phyloP scores from a whole-genome alignment of 2,113 vertebrate genomes.

The Canis aureus region DNA sequence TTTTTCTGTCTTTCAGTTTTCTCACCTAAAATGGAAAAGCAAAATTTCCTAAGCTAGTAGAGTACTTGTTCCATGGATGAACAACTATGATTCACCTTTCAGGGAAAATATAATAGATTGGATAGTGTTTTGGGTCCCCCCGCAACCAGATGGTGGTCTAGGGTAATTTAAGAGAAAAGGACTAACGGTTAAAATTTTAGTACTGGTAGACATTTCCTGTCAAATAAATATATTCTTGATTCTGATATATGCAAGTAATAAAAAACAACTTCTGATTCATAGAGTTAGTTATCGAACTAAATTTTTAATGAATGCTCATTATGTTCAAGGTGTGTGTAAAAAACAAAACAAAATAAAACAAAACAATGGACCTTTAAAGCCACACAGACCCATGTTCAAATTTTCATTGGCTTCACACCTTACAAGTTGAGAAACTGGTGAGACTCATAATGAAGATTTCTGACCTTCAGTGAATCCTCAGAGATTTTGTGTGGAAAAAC shows the following conservation, averaged over 20 bases:
- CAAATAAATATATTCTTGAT: neutral
- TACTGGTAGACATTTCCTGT: neutral
- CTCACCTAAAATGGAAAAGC: neutral
- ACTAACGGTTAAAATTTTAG: neutral
- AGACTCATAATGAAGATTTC: neutral
- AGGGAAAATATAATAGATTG: neutral
- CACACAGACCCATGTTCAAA: neutral
- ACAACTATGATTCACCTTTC: neutral
- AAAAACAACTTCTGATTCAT: constrained; percentile 7
- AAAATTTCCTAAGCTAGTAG: neutral
- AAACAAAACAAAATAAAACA: neutral
- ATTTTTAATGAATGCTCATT: neutral
- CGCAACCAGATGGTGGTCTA: no score
- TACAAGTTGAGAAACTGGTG: neutral
- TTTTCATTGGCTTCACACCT: neutral
- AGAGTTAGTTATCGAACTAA: neutral
- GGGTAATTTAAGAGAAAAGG: neutral
- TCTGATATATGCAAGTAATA: neutral
- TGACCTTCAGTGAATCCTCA: neutral
- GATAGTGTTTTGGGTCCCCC: neutral
- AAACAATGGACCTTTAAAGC: neutral
- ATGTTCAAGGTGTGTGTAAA: neutral
- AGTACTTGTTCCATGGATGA: neutral
- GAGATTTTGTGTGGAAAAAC: neutral
- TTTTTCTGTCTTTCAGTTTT: neutral